Percentiles rank a stretch among this genome's conserved stretches.
phyloP scores from a whole-genome alignment of 2,888 invertebrate genomes.

The Calameuta idolon region DNA sequence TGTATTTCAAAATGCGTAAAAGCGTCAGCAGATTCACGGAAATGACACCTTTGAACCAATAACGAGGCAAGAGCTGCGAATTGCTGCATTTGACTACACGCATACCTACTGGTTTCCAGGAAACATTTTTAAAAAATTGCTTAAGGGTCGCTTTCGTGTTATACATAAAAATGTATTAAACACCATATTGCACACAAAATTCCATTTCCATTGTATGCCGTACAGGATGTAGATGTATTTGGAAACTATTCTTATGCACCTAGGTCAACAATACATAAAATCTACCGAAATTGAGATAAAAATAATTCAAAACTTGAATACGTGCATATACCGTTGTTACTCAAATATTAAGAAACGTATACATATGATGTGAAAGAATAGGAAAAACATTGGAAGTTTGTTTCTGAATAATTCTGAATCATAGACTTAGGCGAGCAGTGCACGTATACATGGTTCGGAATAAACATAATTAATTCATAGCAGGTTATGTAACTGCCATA shows the following conservation, averaged over 20 bases:
- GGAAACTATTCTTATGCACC: not conserved
- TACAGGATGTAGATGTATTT: not conserved
- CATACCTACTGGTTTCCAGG: not conserved
- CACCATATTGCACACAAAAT: too few species aligned
- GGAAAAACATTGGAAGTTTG: too few species aligned
- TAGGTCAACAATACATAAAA: not conserved
- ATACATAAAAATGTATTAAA: not conserved
- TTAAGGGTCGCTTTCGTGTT: not conserved
- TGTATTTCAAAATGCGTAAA: constrained; percentile 38
- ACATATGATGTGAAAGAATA: too few species aligned
- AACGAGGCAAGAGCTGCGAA: constrained; percentile 16
- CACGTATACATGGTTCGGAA: not conserved
- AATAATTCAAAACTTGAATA: not conserved
- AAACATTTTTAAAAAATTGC: not conserved
- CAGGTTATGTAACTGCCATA: not conserved
- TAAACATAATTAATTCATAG: not conserved
- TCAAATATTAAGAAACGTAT: not conserved
- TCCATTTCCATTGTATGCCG: not conserved
- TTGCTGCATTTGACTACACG: not conserved
- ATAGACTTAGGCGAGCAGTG: not conserved
- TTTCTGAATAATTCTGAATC: not conserved
- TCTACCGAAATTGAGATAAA: not conserved
- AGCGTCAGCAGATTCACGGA: constrained; percentile 38
- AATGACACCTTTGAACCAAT: constrained; percentile 46
- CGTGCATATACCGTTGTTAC: not conserved